phyloP scores from a whole-genome alignment of 2,888 invertebrate genomes.

The Melanchra persicariae region DNA sequence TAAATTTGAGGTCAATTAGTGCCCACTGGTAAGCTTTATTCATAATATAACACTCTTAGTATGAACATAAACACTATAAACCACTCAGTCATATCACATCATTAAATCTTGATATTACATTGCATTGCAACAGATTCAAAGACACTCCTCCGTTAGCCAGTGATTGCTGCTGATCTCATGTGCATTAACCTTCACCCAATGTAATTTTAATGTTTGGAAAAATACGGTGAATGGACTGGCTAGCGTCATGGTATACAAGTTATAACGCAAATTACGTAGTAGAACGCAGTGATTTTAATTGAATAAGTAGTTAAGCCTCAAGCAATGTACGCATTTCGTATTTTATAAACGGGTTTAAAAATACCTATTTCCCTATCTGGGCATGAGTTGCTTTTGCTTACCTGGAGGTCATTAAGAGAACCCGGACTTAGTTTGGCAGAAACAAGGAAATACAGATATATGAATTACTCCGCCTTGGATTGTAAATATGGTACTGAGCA shows the following conservation, averaged over 20 bases:
- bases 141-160: conserved; percentile 9
- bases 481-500: background rate
- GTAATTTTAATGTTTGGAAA: conserved; percentile 42
- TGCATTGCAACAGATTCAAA: conserved; percentile 23
- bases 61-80: background rate
- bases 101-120: conserved; percentile 7
- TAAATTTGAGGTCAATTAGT: too few relatives aligned
- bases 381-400: background rate
- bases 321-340: background rate
- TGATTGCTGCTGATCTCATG: conserved; percentile 26
- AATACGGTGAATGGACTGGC: conserved; percentile 28
- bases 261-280: background rate
- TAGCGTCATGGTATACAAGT: background rate
- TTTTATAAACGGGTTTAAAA: background rate
- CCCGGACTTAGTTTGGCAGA: background rate
- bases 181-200: conserved; percentile 41
- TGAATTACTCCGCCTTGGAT: background rate
- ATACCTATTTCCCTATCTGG: background rate
- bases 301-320: background rate
- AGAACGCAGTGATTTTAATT: background rate
- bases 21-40: too few relatives aligned
- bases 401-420: background rate
- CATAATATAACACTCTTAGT: background rate
- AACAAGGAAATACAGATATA: background rate
- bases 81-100: background rate